phyloP scores from a whole-genome alignment of 2,797 vertebrate species.

The Morelia viridis region DNA sequence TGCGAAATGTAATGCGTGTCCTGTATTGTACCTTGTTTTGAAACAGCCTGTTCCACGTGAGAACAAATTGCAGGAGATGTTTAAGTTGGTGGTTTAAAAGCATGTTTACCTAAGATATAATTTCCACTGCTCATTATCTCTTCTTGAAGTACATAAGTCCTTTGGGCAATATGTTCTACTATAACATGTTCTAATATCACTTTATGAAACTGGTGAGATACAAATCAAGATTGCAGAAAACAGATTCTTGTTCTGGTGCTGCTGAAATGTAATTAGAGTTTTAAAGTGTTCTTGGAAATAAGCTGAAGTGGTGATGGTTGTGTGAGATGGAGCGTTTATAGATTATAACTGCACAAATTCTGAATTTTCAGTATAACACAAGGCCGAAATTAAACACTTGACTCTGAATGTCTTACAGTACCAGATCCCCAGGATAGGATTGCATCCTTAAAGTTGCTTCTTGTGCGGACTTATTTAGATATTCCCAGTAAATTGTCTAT shows the following conservation, averaged over 20 bases:
- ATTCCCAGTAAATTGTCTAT: not conserved
- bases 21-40: constrained; percentile 32
- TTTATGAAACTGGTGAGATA: not conserved
- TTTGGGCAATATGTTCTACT: not conserved
- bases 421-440: not conserved
- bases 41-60: constrained; percentile 33
- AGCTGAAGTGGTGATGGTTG: not conserved
- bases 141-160: not conserved
- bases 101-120: not conserved
- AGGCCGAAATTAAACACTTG: not conserved
- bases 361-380: not conserved
- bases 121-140: not conserved
- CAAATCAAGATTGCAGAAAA: not conserved
- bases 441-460: not conserved
- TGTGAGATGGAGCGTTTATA: not conserved
- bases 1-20: constrained; percentile 39
- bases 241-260: not conserved
- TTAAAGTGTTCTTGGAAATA: not conserved
- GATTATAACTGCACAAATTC: not conserved
- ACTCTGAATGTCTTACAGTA: not conserved
- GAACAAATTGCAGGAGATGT: not conserved
- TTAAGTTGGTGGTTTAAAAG: not conserved
- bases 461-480: not conserved
- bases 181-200: not conserved
- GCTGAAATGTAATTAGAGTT: not conserved